phyloP scores from a whole-genome alignment of 1,140 invertebrate genomes.

The Drosophila paulistorum region DNA sequence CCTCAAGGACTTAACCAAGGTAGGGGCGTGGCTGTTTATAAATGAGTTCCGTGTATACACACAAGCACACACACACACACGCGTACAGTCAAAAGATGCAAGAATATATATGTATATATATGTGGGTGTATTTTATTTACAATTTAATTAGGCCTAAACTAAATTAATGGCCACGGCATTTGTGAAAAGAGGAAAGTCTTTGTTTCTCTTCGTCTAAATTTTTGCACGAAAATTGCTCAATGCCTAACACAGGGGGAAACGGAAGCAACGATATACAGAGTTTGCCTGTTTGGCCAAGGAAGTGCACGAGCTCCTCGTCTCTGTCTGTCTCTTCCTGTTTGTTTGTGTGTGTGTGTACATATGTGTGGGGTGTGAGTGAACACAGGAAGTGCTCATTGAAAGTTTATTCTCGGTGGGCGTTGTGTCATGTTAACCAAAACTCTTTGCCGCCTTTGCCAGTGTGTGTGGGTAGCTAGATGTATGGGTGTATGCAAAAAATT shows the following conservation, averaged over 20 bases:
- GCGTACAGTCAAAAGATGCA: not conserved
- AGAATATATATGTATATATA: not conserved
- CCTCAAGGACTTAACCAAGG: constrained; percentile 18
- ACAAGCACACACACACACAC: not conserved
- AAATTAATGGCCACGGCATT: constrained; percentile 61
- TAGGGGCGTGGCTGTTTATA: constrained; percentile 53
- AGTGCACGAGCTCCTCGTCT: constrained; percentile 25
- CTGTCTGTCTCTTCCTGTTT: constrained; percentile 1
- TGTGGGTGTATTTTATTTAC: constrained; percentile 44
- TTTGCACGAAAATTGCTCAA: not conserved
- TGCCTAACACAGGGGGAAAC: constrained; percentile 3
- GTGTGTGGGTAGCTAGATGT: not conserved
- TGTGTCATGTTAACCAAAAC: constrained; percentile 43
- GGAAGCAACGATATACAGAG: constrained; percentile 17
- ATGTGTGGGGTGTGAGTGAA: not conserved
- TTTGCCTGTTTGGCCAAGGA: constrained; percentile 28
- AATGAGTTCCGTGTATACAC: constrained; percentile 34
- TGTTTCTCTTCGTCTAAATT: not conserved
- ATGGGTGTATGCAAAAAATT: constrained; percentile 23
- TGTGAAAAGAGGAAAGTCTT: constrained; percentile 30
- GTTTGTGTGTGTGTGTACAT: constrained; percentile 1
- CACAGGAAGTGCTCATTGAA: constrained; percentile 51
- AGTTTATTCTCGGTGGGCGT: constrained; percentile 46
- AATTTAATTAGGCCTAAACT: constrained; percentile 69
- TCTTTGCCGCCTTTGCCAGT: constrained; percentile 30